Base-by-base conservation (phyloP, 2,113 vertebrate genomes). In the Lampris incognitus region DNA sequence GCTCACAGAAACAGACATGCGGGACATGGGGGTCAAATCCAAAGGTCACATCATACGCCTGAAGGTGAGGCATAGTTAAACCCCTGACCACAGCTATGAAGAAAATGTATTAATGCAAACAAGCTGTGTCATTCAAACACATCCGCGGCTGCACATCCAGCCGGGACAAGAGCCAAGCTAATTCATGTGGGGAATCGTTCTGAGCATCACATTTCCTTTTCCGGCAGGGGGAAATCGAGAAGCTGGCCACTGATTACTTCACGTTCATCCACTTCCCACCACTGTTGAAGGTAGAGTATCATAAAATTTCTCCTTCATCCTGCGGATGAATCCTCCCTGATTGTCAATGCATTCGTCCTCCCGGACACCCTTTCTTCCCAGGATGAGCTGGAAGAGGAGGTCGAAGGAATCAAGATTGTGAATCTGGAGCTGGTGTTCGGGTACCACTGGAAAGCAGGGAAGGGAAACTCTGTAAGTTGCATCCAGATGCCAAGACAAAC, bases 11-110 rank as follows among this genome's bases (percentile, higher is more conserved):
- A 91, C 91, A 1, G 98, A 99, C 92, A 94, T 99, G 92, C 95
- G 95, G 77, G 97, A 99, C 84, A 97, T 99, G 95, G 98, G 98
- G 50, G 96, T 99, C 78, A 91, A 94, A 87, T 98, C 97, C 82
- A 99, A 96, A 92, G 98, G 98, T 44, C 98, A 99, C 71, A 96
- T 96, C 85, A 98, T 99, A 85, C 97, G 99, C 89, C 94, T 99
- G 9, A 99, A 99, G 97, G 98, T 96, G 96, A 72, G 85, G 46
- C 74, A n/a, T 8, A 7, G 63, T 66, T 68, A 66, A 24, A 74
- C 56, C 44, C 62, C 75, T 56, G 66, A 54, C 66, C 24, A 50
- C 44, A 38, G 4, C 5, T 50, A 49, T 54, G 11, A 38, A 7
- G 4, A 61, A 41, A 60, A 10, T 2, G 24, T 9, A 37, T 46